Evolutionary conservation across 2,797 vertebrate genomes (phyloP).

Genomic region (Amblyopsis hoosieri): DNA sequence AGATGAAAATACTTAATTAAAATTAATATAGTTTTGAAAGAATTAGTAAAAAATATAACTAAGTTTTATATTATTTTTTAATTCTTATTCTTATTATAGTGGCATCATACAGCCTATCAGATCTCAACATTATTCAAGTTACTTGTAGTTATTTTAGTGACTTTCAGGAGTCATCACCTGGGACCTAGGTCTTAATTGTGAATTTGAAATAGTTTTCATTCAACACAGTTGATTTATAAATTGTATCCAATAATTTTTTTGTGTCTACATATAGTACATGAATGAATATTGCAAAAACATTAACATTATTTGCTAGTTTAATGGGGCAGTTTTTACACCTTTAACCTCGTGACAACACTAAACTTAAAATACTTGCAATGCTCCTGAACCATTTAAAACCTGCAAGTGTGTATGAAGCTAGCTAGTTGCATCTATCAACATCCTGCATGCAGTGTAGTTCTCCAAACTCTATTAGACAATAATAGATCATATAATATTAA

Average conservation of each 20-base stretch:
- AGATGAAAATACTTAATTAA: conserved; percentile 46
- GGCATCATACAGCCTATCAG: conserved; percentile 40
- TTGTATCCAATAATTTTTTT: conserved; percentile 15
- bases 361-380: conserved; percentile 22
- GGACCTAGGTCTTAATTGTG: too few species aligned
- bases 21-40: conserved; percentile 46
- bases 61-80: too few species aligned
- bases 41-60: conserved; percentile 43
- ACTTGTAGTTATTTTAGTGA: background rate
- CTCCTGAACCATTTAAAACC: conserved; percentile 56
- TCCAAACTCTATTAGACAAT: conserved; percentile 46
- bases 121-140: conserved; percentile 9
- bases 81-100: conserved; percentile 37
- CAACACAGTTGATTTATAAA: background rate
- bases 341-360: conserved; percentile 9
- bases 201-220: too few species aligned
- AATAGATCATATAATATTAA: background rate
- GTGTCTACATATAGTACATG: conserved; percentile 16
- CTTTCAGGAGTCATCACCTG: background rate
- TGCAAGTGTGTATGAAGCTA: conserved; percentile 64
- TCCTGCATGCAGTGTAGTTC: conserved; percentile 47
- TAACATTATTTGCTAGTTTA: conserved; percentile 4
- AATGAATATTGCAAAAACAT: conserved; percentile 19
- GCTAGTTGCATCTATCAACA: conserved; percentile 36
- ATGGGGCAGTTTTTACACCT: conserved; percentile 17